These are phyloP conservation scores for Diprion similis DNA, from an alignment of 1,140 invertebrate species.

Conservation along the genomic window DNA sequence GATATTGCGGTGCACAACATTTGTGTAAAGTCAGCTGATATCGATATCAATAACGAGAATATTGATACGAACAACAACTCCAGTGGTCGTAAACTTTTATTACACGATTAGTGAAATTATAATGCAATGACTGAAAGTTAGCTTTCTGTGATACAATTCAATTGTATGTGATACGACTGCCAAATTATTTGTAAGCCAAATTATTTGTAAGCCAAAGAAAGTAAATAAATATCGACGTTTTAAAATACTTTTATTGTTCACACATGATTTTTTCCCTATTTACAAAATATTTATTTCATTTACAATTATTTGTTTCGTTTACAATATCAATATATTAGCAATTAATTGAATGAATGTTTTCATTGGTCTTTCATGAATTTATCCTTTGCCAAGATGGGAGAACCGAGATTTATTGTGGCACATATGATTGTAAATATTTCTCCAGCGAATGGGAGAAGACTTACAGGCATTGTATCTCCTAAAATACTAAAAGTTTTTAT, in stretches of 20 bases:
- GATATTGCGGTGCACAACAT: neutral
- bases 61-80: neutral
- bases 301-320: conserved; percentile 20
- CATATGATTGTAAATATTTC: conserved; percentile 39
- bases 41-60: too few relatives aligned
- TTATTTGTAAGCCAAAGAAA: too few relatives aligned
- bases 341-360: too few relatives aligned
- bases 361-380: conserved; percentile 21
- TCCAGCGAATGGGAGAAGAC: conserved; percentile 21
- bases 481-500: conserved; percentile 31
- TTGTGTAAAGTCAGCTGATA: neutral
- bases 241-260: too few relatives aligned
- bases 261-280: neutral
- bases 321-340: too few relatives aligned
- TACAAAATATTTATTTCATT: conserved; percentile 6
- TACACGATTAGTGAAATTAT: too few relatives aligned
- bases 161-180: too few relatives aligned
- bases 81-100: neutral
- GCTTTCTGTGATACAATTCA: too few relatives aligned
- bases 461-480: conserved; percentile 20
- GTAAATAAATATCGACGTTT: too few relatives aligned
- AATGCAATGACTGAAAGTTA: too few relatives aligned
- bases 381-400: conserved; percentile 34
- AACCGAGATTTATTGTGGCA: conserved; percentile 34
- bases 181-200: too few relatives aligned